Conservation (phyloP, 1,140 invertebrate species). For the Eubasilissa regina region DNA sequence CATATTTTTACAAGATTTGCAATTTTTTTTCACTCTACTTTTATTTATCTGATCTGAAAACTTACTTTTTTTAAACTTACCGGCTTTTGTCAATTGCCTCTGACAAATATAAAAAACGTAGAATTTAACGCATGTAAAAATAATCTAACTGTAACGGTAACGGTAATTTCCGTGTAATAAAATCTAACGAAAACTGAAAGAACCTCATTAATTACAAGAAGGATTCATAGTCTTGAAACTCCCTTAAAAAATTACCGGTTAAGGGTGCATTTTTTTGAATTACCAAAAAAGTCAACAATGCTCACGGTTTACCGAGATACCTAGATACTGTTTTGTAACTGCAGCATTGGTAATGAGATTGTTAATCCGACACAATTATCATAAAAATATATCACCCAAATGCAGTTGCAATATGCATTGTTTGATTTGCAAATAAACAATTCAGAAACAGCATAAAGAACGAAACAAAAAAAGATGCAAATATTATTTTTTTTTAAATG, state of each 20-base stretch:
- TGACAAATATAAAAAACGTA: not conserved
- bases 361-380: conserved; percentile 60
- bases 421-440: conserved; percentile 57
- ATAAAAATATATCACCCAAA: conserved; percentile 58
- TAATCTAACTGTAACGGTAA: conserved; percentile 18
- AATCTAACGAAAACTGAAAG: conserved; percentile 45
- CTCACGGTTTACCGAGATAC: conserved; percentile 59
- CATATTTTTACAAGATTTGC: no score
- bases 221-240: conserved; percentile 49
- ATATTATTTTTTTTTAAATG: conserved; percentile 5
- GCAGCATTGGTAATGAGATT: conserved; percentile 55
- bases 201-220: conserved; percentile 57
- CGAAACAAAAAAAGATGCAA: conserved; percentile 31
- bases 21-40: no score
- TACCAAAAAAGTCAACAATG: conserved; percentile 50
- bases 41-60: no score
- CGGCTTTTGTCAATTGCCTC: no score
- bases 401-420: conserved; percentile 16
- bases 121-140: conserved; percentile 32
- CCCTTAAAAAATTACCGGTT: conserved; percentile 51
- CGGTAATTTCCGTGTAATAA: conserved; percentile 57
- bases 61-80: no score
- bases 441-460: conserved; percentile 43
- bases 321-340: conserved; percentile 49
- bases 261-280: conserved; percentile 43